Evolutionary conservation across 2,113 vertebrate species (phyloP).

Genomic region (cat (Felis catus)): DNA sequence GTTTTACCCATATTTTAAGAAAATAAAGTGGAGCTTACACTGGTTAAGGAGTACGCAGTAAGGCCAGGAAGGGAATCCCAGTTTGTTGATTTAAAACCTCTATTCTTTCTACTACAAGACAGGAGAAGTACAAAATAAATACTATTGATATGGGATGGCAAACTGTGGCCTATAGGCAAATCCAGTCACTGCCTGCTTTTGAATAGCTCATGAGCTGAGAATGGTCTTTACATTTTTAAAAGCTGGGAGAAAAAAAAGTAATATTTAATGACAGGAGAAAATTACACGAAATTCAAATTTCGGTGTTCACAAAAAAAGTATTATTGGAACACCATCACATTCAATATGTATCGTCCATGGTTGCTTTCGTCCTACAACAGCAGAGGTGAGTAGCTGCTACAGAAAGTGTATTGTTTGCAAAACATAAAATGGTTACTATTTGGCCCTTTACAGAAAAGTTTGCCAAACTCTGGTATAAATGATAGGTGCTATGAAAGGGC

Average conservation of each 20-base stretch:
- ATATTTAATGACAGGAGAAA: not conserved
- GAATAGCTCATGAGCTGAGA: not conserved
- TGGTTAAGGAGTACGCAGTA: not conserved
- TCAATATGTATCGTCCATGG: not conserved
- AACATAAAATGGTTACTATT: not conserved
- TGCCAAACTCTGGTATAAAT: not conserved
- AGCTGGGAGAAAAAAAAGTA: not conserved
- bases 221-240: conserved; percentile 25
- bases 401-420: not conserved
- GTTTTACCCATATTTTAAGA: not conserved
- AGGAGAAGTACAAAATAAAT: not conserved
- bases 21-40: not conserved
- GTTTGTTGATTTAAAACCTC: conserved; percentile 40
- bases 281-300: conserved; percentile 22
- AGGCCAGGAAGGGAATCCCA: not conserved
- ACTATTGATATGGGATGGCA: not conserved
- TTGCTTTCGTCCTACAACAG: not conserved
- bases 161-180: not conserved
- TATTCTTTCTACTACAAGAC: conserved; percentile 25
- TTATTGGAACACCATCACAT: not conserved
- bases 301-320: not conserved
- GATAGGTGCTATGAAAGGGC: not conserved
- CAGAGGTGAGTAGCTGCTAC: not conserved
- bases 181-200: not conserved
- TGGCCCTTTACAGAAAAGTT: not conserved